phyloP scores from a whole-genome alignment of 1,140 invertebrate species.

The Pseudobourletiella spinata region DNA sequence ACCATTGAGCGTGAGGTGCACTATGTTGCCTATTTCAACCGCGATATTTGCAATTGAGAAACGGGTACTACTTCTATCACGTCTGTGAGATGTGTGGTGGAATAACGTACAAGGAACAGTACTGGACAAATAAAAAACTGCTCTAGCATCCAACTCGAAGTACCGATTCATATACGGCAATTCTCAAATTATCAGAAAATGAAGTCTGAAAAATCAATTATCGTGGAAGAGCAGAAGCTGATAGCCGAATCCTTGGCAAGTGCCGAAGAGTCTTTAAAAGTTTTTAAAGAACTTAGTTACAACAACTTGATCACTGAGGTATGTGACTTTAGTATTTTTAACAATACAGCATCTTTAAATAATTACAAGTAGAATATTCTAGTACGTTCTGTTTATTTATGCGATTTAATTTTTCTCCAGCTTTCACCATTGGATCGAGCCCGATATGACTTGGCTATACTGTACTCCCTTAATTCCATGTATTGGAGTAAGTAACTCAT shows the following conservation, averaged over 20 bases:
- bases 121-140: too few relatives aligned
- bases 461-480: slow-evolving; percentile 31
- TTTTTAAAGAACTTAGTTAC: slow-evolving; percentile 14
- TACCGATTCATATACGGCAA: too few relatives aligned
- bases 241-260: slow-evolving; percentile 17
- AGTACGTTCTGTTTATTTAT: neutral
- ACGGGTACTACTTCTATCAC: too few relatives aligned
- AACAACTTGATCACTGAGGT: slow-evolving; percentile 21
- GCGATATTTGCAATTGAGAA: too few relatives aligned
- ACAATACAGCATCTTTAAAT: neutral
- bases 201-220: too few relatives aligned
- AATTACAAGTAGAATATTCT: neutral
- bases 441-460: slow-evolving; percentile 30
- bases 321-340: neutral
- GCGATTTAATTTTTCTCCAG: slow-evolving; percentile 17
- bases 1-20: too few relatives aligned
- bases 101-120: too few relatives aligned
- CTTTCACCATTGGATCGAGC: slow-evolving; percentile 30
- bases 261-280: slow-evolving; percentile 19
- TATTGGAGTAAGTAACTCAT: slow-evolving; percentile 37
- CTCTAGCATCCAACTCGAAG: too few relatives aligned
- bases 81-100: too few relatives aligned
- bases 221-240: slow-evolving; percentile 14
- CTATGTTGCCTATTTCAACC: too few relatives aligned
- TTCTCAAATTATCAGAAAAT: too few relatives aligned